phyloP scores from a whole-genome alignment of 2,888 invertebrate genomes.

The Bursaphelenchus okinawaensis region DNA sequence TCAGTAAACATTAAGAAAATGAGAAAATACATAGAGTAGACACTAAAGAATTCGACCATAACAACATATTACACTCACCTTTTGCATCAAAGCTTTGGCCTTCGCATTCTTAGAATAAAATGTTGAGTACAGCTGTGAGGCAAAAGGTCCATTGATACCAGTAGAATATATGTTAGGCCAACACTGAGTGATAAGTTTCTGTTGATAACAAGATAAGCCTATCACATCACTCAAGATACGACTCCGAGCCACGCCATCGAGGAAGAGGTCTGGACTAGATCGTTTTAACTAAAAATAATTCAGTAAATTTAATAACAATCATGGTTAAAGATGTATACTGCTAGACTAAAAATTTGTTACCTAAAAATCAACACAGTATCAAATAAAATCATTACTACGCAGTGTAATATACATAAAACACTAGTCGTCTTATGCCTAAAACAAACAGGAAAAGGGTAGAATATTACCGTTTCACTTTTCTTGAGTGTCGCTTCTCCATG shows the following conservation, averaged over 20 bases:
- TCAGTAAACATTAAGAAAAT: not conserved
- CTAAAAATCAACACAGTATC: too few relatives aligned
- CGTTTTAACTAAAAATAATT: slow-evolving; percentile 33
- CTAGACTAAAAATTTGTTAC: not conserved
- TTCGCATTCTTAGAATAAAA: slow-evolving; percentile 36
- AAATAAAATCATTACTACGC: too few relatives aligned
- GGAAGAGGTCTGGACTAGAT: slow-evolving; percentile 31
- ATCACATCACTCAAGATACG: slow-evolving; percentile 19
- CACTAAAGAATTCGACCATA: not conserved
- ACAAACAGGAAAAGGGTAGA: too few relatives aligned
- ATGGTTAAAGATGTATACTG: not conserved
- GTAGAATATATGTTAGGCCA: slow-evolving; percentile 54
- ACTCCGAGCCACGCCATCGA: slow-evolving; percentile 14
- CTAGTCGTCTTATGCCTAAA: not conserved
- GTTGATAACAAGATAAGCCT: slow-evolving; percentile 47
- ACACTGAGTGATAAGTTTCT: slow-evolving; percentile 40
- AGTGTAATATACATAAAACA: too few relatives aligned
- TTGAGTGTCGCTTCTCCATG: not conserved
- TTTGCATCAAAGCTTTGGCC: slow-evolving; percentile 42
- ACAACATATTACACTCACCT: slow-evolving; percentile 29
- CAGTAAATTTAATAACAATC: not conserved
- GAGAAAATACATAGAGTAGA: not conserved
- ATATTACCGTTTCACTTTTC: not conserved
- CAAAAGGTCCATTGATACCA: slow-evolving; percentile 42
- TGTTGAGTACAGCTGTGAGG: slow-evolving; percentile 36